Conservation (phyloP, 2,888 invertebrate genomes). For the Rhabditophanes sp. region DNA sequence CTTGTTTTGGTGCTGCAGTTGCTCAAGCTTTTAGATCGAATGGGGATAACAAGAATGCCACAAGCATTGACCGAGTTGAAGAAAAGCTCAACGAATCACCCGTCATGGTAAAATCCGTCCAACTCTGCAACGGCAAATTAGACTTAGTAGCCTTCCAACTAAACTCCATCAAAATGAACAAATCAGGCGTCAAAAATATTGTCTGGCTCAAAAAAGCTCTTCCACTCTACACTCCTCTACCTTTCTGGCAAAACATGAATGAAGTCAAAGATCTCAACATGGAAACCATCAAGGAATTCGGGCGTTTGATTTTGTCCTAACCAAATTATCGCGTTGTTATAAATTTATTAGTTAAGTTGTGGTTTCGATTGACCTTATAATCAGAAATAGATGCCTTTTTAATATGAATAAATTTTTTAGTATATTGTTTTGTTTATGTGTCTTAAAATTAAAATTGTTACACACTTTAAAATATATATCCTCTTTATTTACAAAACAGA, state of each 20-base stretch:
- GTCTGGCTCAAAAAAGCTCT: constrained; percentile 37
- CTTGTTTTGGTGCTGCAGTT: constrained; percentile 35
- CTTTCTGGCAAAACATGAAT: constrained; percentile 28
- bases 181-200: constrained; percentile 24
- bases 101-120: constrained; percentile 29
- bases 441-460: no score
- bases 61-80: constrained; percentile 2
- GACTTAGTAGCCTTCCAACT: constrained; percentile 38
- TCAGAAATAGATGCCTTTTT: no score
- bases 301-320: constrained; percentile 16
- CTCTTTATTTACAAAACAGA: no score
- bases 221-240: constrained; percentile 31
- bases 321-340: constrained; percentile 5
- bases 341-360: constrained; percentile 10
- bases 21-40: constrained; percentile 22
- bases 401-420: no score
- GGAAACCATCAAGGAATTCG: constrained; percentile 32
- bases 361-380: no score
- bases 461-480: no score
- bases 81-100: constrained; percentile 14
- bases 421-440: no score
- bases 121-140: constrained; percentile 31
- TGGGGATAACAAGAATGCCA: not conserved
- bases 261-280: constrained; percentile 30
- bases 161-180: constrained; percentile 46